Percentiles rank a stretch among this genome's conserved stretches.
These are phyloP conservation scores for Digitonthophagus gazella DNA, from an alignment of 2,888 invertebrate species.

Conservation along the genomic window DNA sequence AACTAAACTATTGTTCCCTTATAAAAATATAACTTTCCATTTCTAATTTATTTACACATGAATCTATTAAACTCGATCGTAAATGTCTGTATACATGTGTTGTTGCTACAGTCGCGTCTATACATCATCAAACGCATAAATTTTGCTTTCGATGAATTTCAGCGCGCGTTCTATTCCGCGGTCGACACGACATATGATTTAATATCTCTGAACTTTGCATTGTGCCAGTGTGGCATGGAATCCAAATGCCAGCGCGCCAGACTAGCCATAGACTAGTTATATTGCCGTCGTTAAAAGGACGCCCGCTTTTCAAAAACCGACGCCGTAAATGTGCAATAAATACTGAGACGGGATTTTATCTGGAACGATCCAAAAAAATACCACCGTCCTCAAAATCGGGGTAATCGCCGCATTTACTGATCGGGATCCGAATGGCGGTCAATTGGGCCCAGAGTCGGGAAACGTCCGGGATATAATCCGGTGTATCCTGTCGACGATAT, in stretches of 20 bases:
- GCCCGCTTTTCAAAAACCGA: not conserved
- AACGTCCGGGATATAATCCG: not conserved
- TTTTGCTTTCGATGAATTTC: not conserved
- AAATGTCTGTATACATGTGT: too few relatives aligned
- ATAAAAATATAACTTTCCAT: too few relatives aligned
- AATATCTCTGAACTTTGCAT: not conserved
- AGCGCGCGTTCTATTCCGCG: not conserved
- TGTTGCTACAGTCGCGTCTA: too few relatives aligned
- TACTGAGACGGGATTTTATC: not conserved
- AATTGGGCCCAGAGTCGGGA: not conserved
- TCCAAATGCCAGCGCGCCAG: not conserved
- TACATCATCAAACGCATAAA: not conserved
- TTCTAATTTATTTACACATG: too few relatives aligned
- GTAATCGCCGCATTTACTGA: not conserved
- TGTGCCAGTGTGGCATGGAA: not conserved
- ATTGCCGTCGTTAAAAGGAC: not conserved
- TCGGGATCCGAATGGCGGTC: not conserved
- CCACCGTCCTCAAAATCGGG: not conserved
- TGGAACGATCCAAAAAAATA: not conserved
- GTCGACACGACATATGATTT: not conserved
- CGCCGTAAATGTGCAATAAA: not conserved
- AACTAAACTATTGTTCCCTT: too few relatives aligned
- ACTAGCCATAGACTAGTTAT: not conserved
- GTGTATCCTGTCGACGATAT: not conserved
- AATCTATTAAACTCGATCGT: too few relatives aligned